These are phyloP conservation scores for Mnemiopsis leidyi DNA, from an alignment of 37 sponge, comb jelly and placozoan species.

Conservation along the genomic window DNA sequence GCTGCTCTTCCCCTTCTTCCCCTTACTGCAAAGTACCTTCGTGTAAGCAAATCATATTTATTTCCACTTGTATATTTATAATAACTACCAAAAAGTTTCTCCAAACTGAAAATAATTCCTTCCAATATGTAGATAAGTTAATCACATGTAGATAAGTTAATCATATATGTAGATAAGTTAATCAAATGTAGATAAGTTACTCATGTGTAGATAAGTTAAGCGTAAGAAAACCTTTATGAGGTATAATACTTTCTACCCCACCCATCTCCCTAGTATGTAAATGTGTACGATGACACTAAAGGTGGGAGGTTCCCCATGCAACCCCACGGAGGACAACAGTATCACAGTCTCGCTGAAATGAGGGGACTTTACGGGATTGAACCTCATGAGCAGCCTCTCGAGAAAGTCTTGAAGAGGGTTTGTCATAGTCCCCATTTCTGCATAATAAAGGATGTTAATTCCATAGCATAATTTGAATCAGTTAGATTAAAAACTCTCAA, in stretches of 20 bases:
- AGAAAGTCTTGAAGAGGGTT: background rate
- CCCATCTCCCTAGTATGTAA: background rate
- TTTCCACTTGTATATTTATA: too few relatives aligned
- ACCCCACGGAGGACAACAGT: conserved; percentile 6
- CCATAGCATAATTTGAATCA: too few relatives aligned
- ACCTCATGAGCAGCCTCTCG: background rate
- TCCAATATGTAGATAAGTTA: background rate
- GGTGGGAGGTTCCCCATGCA: background rate
- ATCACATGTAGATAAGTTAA: too few relatives aligned
- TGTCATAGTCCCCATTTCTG: too few relatives aligned
- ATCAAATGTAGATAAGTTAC: too few relatives aligned
- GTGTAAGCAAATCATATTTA: background rate
- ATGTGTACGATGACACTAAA: conserved; percentile 32
- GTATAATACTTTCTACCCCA: too few relatives aligned
- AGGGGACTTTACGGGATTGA: conserved; percentile 48
- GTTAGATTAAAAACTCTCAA: too few relatives aligned
- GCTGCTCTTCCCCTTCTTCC: background rate
- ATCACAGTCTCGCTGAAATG: conserved; percentile 19
- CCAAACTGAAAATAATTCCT: background rate
- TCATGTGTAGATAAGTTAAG: too few relatives aligned
- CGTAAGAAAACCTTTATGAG: too few relatives aligned
- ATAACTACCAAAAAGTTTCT: background rate
- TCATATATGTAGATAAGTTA: too few relatives aligned
- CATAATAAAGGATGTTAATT: too few relatives aligned
- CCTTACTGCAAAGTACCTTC: background rate